Evolutionary conservation across 1,140 invertebrate genomes (phyloP).

Genomic region (Physella acuta): DNA sequence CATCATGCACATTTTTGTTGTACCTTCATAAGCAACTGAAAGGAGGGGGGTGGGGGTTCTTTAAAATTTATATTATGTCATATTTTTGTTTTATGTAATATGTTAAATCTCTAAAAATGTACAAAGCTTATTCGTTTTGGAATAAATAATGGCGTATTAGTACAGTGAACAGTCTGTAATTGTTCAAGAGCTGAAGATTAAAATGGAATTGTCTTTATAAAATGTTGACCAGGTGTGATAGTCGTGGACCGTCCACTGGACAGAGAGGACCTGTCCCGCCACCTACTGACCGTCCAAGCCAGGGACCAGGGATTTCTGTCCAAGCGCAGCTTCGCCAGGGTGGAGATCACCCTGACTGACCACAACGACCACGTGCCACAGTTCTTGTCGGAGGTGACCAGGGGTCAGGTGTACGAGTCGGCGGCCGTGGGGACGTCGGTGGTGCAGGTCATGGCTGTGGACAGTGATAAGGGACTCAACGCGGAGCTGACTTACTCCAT

Average conservation of each 20-base stretch:
- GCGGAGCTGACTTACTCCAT: slow-evolving; percentile 79
- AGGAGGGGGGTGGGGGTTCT: no score
- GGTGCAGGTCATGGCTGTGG: slow-evolving; percentile 74
- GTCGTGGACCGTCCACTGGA: slow-evolving; percentile 73
- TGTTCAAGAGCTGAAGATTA: no score
- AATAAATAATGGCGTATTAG: no score
- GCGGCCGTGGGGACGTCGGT: slow-evolving; percentile 57
- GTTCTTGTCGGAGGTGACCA: slow-evolving; percentile 69
- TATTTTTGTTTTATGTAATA: neutral
- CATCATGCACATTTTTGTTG: no score
- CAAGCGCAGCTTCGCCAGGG: slow-evolving; percentile 80
- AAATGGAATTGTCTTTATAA: no score
- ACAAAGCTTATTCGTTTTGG: no score
- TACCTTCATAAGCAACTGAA: no score
- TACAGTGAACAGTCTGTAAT: no score
- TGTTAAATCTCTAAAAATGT: no score
- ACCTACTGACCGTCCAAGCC: slow-evolving; percentile 86
- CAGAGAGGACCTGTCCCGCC: slow-evolving; percentile 77
- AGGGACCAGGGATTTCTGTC: slow-evolving; percentile 84
- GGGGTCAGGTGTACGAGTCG: slow-evolving; percentile 53
- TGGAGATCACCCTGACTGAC: slow-evolving; percentile 80
- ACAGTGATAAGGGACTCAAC: slow-evolving; percentile 80
- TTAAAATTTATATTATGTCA: no score
- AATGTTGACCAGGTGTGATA: slow-evolving; percentile 64
- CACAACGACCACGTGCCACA: slow-evolving; percentile 87